Base-by-base conservation (phyloP, 2,113 vertebrate species). In the Hoplias malabaricus region DNA sequence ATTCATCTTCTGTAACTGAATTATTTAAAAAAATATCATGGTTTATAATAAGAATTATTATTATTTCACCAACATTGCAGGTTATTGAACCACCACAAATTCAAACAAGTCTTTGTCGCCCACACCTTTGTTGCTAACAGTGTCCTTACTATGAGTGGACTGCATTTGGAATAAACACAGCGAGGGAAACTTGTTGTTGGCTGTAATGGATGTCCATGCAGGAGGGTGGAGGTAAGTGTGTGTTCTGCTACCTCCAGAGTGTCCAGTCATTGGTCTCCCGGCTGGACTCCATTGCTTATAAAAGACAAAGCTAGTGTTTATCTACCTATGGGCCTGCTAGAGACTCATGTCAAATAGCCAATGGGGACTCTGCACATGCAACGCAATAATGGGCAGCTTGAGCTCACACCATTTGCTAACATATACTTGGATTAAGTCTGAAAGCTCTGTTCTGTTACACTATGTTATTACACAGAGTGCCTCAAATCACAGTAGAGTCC, bases 191-290 rank as follows among this genome's bases (percentile, higher is more conserved):
- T 80, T 65, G 72, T 73, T 70, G 68, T 67, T 78, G 84, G 71
- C 85, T 86, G 61, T 87, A 84, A 89, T 87, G 88, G 66, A 84
- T 76, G 67, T 83, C 77, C 62, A 61, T 69, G 83, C 88, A 83
- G 87, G 87, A 90, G 84, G 79, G 48, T 7, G 29, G 54, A 66
- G 78, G 82, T 80, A 53, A 80, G 73, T 78, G 63, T 86, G 72
- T 83, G 78, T 77, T 86, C 61, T 67, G 67, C 31, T 63, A 33
- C 23, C 42, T 59, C 75, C 46, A 80, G 69, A 84, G 69, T 82
- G 78, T 82, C 59, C 69, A 80, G 80, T 75, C 80, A 78, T 86
- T 86, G 82, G 34, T 75, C 54, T 76, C 81, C 73, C 61, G 77
- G 79, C 73, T 82, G 72, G 34, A 63, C 65, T 61, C 80, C 75